Evolutionary conservation across 2,797 vertebrate species (phyloP).

Genomic region (Avahi laniger): DNA sequence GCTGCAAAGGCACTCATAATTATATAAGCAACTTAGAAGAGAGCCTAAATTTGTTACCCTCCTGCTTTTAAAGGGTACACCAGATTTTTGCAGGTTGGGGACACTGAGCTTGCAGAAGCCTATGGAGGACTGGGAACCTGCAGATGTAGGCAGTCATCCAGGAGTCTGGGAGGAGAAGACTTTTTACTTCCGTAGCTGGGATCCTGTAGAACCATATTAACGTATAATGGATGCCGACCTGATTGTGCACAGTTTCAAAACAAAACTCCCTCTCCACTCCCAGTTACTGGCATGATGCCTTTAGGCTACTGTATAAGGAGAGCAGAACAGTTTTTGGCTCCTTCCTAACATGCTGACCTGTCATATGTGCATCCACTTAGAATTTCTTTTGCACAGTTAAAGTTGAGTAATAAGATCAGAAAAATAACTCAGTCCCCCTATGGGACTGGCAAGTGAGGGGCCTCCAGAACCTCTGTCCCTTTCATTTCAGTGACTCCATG

Average conservation of each 20-base stretch:
- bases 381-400: slow-evolving; percentile 40
- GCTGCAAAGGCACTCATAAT: slow-evolving; percentile 76
- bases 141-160: not conserved
- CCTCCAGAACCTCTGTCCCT: slow-evolving; percentile 41
- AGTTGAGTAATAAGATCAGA: not conserved
- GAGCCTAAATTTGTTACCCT: slow-evolving; percentile 50
- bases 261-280: slow-evolving; percentile 4
- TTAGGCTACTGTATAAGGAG: not conserved
- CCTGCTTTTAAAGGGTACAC: not conserved
- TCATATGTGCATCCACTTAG: not conserved
- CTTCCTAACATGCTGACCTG: not conserved
- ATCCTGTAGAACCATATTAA: slow-evolving; percentile 31
- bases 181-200: not conserved
- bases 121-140: not conserved
- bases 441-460: slow-evolving; percentile 19
- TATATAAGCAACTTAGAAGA: slow-evolving; percentile 57
- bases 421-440: slow-evolving; percentile 29
- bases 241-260: slow-evolving; percentile 45
- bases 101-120: not conserved
- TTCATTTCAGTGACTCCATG: slow-evolving; percentile 24
- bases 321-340: not conserved
- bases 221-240: not conserved
- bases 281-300: not conserved
- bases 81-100: slow-evolving; percentile 41
- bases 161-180: not conserved